Evolutionary conservation across 1,140 invertebrate species (phyloP), one percentile per base, ranked within the genome.

Genomic region (Drosophila pallidifrons): DNA sequence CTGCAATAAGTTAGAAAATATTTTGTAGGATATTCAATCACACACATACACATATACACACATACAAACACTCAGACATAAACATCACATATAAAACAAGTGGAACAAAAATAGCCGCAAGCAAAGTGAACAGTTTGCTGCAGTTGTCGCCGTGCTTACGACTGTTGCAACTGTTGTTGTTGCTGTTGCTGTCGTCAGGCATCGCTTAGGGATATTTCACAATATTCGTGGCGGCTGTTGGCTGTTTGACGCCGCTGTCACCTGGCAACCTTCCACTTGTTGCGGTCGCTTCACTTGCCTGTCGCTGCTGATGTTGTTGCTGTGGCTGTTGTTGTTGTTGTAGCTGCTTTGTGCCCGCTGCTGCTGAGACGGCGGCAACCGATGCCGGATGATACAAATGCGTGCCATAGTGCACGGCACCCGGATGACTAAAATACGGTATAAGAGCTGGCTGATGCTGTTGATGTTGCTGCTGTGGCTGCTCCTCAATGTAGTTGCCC

Each of bases 361-460:
- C 55, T 55, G 74, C n/a, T 13, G 70, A 60, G n/a, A 74, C 59
- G 30, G 79, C 57, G 16, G 54, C 76, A 10, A 45, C 32, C 30
- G 71, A 71, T 59, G 77, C 73, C 52, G 89, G 90, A 52, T 91
- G 86, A 51, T 85, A 85, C 55, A 91, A 72, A 65, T 91, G 90
- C 43, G 90, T 90, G 57, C 90, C 88, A 63, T 91, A 91, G 69
- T 90, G 90, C 61, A 91, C 81, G 52, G 86, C 90, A 10, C 86
- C 90, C 52, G 82, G 82, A 76, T 91, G 90, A 46, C 82, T 91
- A 51, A 90, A 91, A 65, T 87, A 91, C 13, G 90, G 90, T 54
- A 87, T 89, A 67, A 86, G 71, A 49, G 78, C 82, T 6, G 81
- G 81, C 43, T 81, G 67, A 65, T 45, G 71, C 45, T 55, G 72